Percentiles rank a stretch among this genome's conserved stretches.
Evolutionary conservation across 2,888 invertebrate genomes (phyloP).

Genomic region (Clanis bilineata): DNA sequence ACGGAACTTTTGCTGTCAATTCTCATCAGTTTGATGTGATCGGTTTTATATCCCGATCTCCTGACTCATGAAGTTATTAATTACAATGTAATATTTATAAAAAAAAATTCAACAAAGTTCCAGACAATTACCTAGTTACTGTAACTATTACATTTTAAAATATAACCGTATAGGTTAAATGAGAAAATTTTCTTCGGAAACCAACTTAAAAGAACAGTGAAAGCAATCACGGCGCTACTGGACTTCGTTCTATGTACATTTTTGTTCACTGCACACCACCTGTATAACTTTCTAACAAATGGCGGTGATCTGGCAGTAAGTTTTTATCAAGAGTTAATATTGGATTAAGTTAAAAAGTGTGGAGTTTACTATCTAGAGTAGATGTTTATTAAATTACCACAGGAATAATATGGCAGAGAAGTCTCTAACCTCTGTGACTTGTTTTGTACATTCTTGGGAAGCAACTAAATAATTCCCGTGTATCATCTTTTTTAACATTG

Average conservation of each 20-base stretch:
- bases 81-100: not conserved
- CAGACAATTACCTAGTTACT: not conserved
- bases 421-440: too few species aligned
- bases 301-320: not conserved
- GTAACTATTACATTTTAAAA: not conserved
- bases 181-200: not conserved
- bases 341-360: not conserved
- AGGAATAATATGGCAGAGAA: too few species aligned
- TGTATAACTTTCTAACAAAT: slow-evolving; percentile 1
- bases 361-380: not conserved
- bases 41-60: too few species aligned
- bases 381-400: too few species aligned
- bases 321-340: not conserved
- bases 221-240: not conserved
- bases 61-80: too few species aligned
- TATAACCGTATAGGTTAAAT: not conserved
- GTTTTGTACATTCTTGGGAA: too few species aligned
- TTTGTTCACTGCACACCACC: not conserved
- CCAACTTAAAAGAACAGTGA: not conserved
- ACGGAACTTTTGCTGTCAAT: too few species aligned
- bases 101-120: not conserved
- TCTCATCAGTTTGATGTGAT: too few species aligned
- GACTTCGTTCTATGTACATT: not conserved
- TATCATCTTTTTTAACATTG: too few species aligned
- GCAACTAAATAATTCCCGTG: too few species aligned